Conservation (phyloP, 2,113 vertebrate genomes). For the Salvator merianae region DNA sequence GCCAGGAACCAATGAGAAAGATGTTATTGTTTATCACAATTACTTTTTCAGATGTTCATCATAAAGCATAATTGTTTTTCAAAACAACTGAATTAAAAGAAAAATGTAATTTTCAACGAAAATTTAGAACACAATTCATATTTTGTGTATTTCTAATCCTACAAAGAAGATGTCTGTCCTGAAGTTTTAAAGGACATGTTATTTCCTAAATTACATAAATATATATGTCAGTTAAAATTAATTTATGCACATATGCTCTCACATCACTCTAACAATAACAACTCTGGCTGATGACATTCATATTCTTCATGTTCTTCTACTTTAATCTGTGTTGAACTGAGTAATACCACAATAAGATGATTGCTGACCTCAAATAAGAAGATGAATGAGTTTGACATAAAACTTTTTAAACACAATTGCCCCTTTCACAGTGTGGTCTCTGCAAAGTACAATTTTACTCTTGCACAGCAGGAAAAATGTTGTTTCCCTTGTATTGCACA, state of each 20-base stretch:
- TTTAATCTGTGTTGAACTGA: constrained; percentile 24
- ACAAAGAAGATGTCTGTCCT: too few relatives aligned
- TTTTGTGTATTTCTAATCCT: not conserved
- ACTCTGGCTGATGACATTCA: constrained; percentile 6
- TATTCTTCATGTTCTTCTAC: not conserved
- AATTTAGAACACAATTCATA: not conserved
- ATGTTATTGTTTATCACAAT: too few relatives aligned
- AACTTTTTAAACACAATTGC: constrained; percentile 11
- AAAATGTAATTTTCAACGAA: not conserved
- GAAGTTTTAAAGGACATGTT: constrained; percentile 1
- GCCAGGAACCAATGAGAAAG: not conserved
- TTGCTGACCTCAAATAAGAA: constrained; percentile 12
- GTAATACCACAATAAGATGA: constrained; percentile 22
- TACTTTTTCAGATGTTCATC: not conserved
- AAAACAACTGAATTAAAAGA: not conserved
- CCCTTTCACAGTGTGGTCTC: too few relatives aligned
- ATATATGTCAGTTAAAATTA: constrained; percentile 20
- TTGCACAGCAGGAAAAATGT: too few relatives aligned
- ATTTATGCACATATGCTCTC: not conserved
- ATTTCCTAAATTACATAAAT: constrained; percentile 1
- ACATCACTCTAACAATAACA: not conserved
- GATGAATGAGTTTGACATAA: constrained; percentile 5
- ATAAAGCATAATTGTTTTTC: not conserved
- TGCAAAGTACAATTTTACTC: too few relatives aligned
- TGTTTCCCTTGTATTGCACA: too few relatives aligned